Conservation (phyloP, 2,797 vertebrate species). For the Poeciliopsis presidionis region DNA sequence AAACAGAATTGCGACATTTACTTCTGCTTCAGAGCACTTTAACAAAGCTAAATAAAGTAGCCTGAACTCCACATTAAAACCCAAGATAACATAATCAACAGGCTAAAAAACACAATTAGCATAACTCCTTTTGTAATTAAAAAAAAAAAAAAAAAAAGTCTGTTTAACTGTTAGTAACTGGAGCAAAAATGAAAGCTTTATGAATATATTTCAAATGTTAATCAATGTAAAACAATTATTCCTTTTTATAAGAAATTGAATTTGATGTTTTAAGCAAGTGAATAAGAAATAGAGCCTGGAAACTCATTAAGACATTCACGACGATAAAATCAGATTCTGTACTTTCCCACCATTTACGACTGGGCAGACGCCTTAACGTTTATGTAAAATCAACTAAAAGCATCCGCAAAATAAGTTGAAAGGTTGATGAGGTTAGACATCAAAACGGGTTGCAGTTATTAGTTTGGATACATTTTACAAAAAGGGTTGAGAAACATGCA, state of each 20-base stretch:
- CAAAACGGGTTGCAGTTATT: neutral
- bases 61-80: neutral
- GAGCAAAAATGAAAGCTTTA: neutral
- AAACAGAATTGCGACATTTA: neutral
- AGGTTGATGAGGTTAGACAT: neutral
- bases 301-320: neutral
- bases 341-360: neutral
- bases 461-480: neutral
- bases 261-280: no score
- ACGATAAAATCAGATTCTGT: neutral
- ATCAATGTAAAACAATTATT: neutral
- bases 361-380: neutral
- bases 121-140: neutral
- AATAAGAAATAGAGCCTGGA: neutral
- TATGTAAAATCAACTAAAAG: neutral
- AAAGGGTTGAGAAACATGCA: neutral
- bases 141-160: neutral
- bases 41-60: neutral
- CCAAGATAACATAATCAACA: neutral
- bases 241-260: neutral
- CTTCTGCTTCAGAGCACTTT: neutral
- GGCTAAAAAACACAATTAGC: neutral
- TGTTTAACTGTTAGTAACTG: neutral
- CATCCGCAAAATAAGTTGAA: neutral
- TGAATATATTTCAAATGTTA: neutral